These are phyloP conservation scores for Apamea anceps DNA, from an alignment of 2,888 invertebrate genomes.

Conservation along the genomic window DNA sequence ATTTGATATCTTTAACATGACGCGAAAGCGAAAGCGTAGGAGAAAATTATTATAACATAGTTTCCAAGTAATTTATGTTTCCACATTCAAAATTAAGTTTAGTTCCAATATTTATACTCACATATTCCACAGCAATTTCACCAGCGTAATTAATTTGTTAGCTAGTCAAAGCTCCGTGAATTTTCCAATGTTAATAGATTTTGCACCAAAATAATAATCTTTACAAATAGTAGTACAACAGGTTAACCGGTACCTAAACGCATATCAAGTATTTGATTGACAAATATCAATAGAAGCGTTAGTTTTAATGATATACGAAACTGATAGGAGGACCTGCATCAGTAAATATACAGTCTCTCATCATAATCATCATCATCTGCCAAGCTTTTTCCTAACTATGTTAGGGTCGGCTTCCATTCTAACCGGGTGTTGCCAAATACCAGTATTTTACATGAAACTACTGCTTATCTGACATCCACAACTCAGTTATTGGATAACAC, in stretches of 20 bases:
- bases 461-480: too few species aligned
- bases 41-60: background rate
- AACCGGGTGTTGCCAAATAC: too few species aligned
- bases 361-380: too few species aligned
- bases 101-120: background rate
- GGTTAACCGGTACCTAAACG: background rate
- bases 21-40: background rate
- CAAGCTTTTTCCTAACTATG: too few species aligned
- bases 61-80: background rate
- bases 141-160: conserved; percentile 22
- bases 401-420: too few species aligned
- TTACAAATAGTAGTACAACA: background rate
- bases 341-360: too few species aligned
- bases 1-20: background rate
- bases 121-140: conserved; percentile 10
- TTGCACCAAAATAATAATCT: conserved; percentile 3
- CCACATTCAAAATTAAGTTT: conserved; percentile 9
- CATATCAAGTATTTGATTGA: background rate
- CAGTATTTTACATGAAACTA: too few species aligned
- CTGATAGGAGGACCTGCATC: background rate
- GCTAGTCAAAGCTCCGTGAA: background rate
- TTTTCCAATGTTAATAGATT: conserved; percentile 14
- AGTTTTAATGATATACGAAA: background rate
- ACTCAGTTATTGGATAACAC: background rate
- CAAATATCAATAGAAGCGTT: background rate